These are phyloP conservation scores for Erebia palarica DNA, from an alignment of 2,888 invertebrate species.

Conservation along the genomic window DNA sequence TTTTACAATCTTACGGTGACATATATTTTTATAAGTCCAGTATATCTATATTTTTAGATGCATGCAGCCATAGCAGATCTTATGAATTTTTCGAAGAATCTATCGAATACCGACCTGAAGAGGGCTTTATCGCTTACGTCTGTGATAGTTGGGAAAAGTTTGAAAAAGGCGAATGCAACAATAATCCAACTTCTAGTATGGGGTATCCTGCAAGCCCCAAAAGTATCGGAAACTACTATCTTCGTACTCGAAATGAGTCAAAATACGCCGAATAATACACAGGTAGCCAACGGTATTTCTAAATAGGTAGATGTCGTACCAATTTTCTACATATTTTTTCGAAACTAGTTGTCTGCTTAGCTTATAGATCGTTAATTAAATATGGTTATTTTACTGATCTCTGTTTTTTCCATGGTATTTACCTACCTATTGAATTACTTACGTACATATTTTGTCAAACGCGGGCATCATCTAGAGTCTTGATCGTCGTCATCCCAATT, in stretches of 20 bases:
- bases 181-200: constrained; percentile 68
- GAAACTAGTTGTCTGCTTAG: too few relatives aligned
- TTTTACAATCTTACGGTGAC: too few relatives aligned
- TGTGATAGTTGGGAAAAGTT: constrained; percentile 82
- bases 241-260: constrained; percentile 81
- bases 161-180: constrained; percentile 63
- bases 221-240: constrained; percentile 81
- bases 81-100: constrained; percentile 85
- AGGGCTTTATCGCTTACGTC: constrained; percentile 79
- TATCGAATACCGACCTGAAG: constrained; percentile 66
- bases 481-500: too few relatives aligned
- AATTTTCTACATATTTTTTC: neutral
- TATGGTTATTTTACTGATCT: too few relatives aligned
- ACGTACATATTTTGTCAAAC: too few relatives aligned
- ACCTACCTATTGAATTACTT: too few relatives aligned
- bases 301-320: neutral
- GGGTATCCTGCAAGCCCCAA: constrained; percentile 73
- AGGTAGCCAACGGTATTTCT: neutral
- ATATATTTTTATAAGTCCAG: neutral
- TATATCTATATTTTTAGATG: constrained; percentile 65
- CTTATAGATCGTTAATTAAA: too few relatives aligned
- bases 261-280: constrained; percentile 58
- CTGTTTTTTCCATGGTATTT: too few relatives aligned
- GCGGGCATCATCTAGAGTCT: too few relatives aligned
- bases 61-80: constrained; percentile 87